Evolutionary conservation across 2,113 vertebrate species (phyloP).

Genomic region (Elgaria multicarinata): DNA sequence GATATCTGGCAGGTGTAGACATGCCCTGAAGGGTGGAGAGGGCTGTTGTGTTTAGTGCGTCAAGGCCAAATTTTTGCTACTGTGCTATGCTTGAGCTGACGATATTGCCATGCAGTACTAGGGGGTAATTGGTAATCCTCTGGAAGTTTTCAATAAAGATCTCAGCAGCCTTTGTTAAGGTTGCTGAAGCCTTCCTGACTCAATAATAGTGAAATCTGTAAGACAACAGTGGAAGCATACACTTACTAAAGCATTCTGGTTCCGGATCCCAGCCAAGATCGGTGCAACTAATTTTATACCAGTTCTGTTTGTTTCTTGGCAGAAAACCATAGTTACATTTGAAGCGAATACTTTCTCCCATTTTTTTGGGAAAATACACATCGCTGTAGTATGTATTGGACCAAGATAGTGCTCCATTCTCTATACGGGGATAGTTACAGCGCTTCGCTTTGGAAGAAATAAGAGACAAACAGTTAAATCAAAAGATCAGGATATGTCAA

Average conservation of each 20-base stretch:
- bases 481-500: background rate
- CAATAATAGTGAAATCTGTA: background rate
- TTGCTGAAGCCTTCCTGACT: background rate
- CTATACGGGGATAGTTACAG: constrained; percentile 5
- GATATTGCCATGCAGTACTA: background rate
- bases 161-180: background rate
- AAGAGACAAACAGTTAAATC: background rate
- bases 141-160: background rate
- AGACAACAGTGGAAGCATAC: background rate
- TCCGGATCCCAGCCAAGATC: constrained; percentile 16
- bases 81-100: no score
- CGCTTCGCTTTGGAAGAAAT: constrained; percentile 7
- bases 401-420: constrained; percentile 28
- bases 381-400: constrained; percentile 16
- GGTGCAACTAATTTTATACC: constrained; percentile 7
- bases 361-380: constrained; percentile 18
- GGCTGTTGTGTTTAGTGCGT: no score
- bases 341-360: background rate
- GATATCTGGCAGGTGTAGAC: no score
- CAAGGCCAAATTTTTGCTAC: no score
- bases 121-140: background rate
- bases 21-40: no score
- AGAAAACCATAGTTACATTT: constrained; percentile 18
- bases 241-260: constrained; percentile 33
- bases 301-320: constrained; percentile 1